Conservation (phyloP, 2,113 vertebrate genomes). For the Crotalus helleri region DNA sequence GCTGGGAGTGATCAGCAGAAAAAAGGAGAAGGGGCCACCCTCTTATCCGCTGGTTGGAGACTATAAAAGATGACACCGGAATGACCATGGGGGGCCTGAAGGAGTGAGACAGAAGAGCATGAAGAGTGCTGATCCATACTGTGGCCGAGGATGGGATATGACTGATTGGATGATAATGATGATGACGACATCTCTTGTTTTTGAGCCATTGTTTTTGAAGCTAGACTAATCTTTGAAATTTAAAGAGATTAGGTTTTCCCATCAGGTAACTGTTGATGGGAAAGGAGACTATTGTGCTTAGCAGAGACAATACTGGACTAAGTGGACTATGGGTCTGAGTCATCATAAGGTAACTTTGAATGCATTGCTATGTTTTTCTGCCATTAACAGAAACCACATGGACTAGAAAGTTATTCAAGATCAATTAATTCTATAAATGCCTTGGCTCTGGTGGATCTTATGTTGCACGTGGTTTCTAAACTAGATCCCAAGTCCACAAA, state of each 20-base stretch:
- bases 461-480: too few relatives aligned
- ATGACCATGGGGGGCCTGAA: background rate
- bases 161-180: background rate
- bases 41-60: too few relatives aligned
- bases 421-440: too few relatives aligned
- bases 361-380: too few relatives aligned
- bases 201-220: background rate
- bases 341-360: too few relatives aligned
- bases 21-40: background rate
- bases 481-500: too few relatives aligned
- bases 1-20: background rate
- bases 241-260: background rate
- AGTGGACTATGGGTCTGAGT: too few relatives aligned
- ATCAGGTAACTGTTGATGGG: background rate
- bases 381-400: too few relatives aligned
- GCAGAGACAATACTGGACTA: background rate
- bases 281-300: background rate
- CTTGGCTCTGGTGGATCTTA: too few relatives aligned
- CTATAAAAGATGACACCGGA: background rate
- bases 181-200: background rate
- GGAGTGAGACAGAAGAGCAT: background rate
- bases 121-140: background rate
- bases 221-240: background rate
- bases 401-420: too few relatives aligned
- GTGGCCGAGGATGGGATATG: background rate